These are phyloP conservation scores for Conchocele bisecta DNA, from an alignment of 2,888 invertebrate genomes.

Conservation along the genomic window DNA sequence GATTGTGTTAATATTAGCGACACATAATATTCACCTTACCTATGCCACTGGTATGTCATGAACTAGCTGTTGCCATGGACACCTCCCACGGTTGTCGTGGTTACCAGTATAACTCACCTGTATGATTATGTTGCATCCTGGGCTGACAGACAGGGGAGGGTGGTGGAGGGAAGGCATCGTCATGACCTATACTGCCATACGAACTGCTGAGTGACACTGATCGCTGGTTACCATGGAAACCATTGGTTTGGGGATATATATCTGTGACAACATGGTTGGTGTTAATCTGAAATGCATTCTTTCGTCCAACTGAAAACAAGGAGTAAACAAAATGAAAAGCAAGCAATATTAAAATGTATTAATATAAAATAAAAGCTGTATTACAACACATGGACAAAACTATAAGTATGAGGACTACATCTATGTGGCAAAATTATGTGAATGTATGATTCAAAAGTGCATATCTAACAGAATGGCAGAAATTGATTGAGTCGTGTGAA, in stretches of 20 bases:
- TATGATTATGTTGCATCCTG: constrained; percentile 47
- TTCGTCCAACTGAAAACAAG: constrained; percentile 30
- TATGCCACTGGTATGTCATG: background rate
- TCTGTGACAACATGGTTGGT: background rate
- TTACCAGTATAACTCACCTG: constrained; percentile 50
- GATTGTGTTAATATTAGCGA: too few species aligned
- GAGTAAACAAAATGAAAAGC: background rate
- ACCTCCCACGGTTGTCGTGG: too few species aligned
- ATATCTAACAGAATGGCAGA: too few species aligned
- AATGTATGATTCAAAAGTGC: too few species aligned
- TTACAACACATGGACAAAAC: too few species aligned
- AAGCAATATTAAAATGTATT: background rate
- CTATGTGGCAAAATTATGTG: too few species aligned
- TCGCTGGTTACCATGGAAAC: constrained; percentile 39
- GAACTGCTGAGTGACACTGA: too few species aligned
- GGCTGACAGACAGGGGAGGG: constrained; percentile 67
- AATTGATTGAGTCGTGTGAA: too few species aligned
- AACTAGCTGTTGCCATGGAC: background rate
- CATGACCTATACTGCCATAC: constrained; percentile 66
- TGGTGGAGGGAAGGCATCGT: constrained; percentile 74
- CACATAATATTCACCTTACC: too few species aligned
- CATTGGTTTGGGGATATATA: constrained; percentile 21
- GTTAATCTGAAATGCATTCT: constrained; percentile 33
- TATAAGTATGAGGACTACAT: too few species aligned
- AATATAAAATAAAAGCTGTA: too few species aligned